phyloP scores from a whole-genome alignment of 2,113 vertebrate species.

The Plecturocebus donacophilus region DNA sequence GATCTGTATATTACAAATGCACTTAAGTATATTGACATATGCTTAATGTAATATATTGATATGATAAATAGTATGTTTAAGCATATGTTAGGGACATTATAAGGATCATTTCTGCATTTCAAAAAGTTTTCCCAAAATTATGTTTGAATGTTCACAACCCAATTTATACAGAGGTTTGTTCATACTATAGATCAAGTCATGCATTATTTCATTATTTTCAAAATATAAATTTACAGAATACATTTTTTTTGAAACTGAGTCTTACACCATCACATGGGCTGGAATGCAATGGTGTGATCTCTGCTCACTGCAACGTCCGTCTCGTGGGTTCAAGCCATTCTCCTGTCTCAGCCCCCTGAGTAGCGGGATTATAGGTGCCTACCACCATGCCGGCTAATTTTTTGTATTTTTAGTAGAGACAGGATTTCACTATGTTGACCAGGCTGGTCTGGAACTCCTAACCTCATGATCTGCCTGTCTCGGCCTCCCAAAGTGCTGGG shows the following conservation, averaged over 20 bases:
- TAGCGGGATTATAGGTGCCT: no score
- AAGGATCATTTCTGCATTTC: not conserved
- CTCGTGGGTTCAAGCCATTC: no score
- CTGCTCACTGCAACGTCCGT: no score
- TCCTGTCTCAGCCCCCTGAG: no score
- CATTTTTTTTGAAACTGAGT: not conserved
- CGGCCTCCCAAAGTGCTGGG: no score
- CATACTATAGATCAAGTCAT: not conserved
- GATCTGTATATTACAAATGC: not conserved
- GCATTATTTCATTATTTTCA: not conserved
- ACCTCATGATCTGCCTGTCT: no score
- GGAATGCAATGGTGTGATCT: no score
- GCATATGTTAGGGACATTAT: not conserved
- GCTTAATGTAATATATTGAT: not conserved
- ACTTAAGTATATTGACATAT: not conserved
- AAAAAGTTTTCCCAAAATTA: not conserved
- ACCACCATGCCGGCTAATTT: no score
- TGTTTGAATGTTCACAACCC: not conserved
- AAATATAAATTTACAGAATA: not conserved
- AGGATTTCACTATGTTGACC: no score
- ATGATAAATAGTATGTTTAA: not conserved
- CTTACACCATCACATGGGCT: no score
- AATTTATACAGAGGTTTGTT: not conserved
- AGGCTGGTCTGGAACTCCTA: no score
- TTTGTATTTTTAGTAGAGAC: no score